phyloP scores from a whole-genome alignment of 1,140 invertebrate genomes.

The Ceratitis capitata region DNA sequence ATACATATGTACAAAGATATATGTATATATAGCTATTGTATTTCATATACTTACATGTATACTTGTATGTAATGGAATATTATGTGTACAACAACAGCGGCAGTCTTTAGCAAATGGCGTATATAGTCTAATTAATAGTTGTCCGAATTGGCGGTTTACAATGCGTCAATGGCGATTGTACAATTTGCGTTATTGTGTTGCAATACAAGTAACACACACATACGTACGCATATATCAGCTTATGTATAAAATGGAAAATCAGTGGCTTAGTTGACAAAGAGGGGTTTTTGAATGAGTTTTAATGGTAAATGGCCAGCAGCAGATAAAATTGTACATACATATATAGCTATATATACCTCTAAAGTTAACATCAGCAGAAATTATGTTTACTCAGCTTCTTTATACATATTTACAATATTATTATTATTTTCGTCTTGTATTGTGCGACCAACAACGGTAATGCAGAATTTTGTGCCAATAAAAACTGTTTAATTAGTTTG shows the following conservation, averaged over 20 bases:
- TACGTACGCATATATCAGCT: background rate
- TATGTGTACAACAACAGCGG: background rate
- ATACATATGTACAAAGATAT: background rate
- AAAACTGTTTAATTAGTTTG: background rate
- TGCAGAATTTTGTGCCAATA: background rate
- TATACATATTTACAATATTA: no score
- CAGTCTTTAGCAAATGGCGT: background rate
- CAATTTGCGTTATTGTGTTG: background rate
- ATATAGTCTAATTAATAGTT: background rate
- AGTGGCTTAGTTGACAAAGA: background rate
- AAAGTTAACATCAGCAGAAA: no score
- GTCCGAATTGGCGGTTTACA: conserved; percentile 15
- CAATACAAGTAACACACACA: background rate
- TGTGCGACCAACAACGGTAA: background rate
- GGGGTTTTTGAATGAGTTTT: background rate
- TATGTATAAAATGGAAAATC: background rate
- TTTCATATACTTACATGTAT: background rate
- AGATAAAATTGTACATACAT: no score
- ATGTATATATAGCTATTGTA: background rate
- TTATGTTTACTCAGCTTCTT: no score
- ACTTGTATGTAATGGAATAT: background rate
- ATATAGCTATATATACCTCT: no score
- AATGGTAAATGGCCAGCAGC: background rate
- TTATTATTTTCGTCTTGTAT: no score
- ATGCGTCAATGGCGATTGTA: conserved; percentile 1